Percentiles rank a stretch among this genome's conserved stretches.
phyloP scores from a whole-genome alignment of 2,797 vertebrate genomes.

The Sebastes minor region DNA sequence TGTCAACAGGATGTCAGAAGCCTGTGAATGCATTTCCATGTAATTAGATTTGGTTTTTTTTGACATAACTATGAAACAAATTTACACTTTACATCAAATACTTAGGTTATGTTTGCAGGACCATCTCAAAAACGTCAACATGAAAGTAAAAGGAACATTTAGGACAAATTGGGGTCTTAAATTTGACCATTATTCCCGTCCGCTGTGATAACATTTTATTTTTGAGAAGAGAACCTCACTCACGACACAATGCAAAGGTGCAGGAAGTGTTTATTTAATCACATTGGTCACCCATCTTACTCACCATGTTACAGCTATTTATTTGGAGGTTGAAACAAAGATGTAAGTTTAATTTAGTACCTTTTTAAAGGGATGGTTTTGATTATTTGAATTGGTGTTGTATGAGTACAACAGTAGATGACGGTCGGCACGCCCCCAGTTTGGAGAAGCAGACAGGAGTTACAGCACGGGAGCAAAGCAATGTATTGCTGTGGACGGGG shows the following conservation, averaged over 20 bases:
- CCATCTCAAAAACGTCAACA: not conserved
- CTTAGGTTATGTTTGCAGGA: not conserved
- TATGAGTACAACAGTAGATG: too few species aligned
- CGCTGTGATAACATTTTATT: too few species aligned
- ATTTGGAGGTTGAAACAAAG: not conserved
- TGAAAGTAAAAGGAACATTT: not conserved
- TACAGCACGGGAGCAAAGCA: too few species aligned
- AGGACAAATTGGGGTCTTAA: not conserved
- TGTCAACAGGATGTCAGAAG: not conserved
- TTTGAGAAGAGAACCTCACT: not conserved
- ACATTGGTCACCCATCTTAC: not conserved
- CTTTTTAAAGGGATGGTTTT: too few species aligned
- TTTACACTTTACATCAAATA: not conserved
- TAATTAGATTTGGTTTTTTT: not conserved
- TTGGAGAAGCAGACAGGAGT: too few species aligned
- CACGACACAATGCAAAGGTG: not conserved
- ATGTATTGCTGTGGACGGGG: too few species aligned
- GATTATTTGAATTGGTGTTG: too few species aligned
- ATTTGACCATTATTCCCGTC: not conserved
- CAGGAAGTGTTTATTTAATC: too few species aligned
- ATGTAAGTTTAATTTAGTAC: not conserved
- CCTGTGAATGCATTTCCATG: not conserved
- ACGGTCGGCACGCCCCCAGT: too few species aligned
- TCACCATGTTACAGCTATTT: not conserved
- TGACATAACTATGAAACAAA: not conserved